phyloP scores from a whole-genome alignment of 2,888 invertebrate species.

The Danaus chrysippus region DNA sequence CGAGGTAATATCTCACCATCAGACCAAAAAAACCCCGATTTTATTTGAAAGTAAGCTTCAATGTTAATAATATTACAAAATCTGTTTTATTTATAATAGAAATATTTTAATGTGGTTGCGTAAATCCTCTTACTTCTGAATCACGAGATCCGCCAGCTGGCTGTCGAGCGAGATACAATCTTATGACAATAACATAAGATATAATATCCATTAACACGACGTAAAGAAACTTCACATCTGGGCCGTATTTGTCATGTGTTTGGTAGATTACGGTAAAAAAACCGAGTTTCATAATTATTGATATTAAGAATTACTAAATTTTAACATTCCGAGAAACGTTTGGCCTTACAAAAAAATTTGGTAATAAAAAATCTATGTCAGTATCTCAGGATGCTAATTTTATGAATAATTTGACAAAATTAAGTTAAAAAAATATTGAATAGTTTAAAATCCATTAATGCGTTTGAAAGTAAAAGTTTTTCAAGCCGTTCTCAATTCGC shows the following conservation, averaged over 20 bases:
- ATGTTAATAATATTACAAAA: not conserved
- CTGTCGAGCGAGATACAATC: not conserved
- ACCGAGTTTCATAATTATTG: not conserved
- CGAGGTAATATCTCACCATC: too few species aligned
- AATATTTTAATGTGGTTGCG: not conserved
- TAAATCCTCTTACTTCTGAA: slow-evolving; percentile 1
- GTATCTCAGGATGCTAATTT: too few species aligned
- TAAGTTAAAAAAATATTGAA: too few species aligned
- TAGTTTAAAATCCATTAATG: too few species aligned
- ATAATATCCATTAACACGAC: not conserved
- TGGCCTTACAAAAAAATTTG: too few species aligned
- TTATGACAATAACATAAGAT: not conserved
- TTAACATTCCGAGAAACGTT: too few species aligned
- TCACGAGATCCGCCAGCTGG: slow-evolving; percentile 7
- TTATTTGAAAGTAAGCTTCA: not conserved
- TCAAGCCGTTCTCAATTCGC: too few species aligned
- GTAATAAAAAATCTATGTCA: too few species aligned
- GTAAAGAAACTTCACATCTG: not conserved
- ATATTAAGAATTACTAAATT: too few species aligned
- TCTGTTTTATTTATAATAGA: not conserved
- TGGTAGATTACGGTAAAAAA: not conserved
- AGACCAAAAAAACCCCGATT: too few species aligned
- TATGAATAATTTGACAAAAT: too few species aligned
- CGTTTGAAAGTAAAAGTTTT: too few species aligned
- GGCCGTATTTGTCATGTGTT: not conserved